Base-by-base conservation (phyloP, 1,140 invertebrate genomes). In the Ladona fulva region DNA sequence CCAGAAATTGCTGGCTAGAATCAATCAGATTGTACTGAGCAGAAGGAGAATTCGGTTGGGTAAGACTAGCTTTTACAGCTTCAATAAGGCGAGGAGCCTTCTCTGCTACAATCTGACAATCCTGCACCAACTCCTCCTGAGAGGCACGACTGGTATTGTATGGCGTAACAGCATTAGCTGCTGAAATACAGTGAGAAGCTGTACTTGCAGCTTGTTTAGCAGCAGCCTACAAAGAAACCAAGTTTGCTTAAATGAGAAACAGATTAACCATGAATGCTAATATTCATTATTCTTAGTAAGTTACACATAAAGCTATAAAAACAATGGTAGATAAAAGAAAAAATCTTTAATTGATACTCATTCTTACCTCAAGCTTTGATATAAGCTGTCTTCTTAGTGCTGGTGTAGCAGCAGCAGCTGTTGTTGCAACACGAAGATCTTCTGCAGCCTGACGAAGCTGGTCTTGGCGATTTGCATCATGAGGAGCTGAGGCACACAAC, bases 121-220 rank as follows among this genome's bases (percentile, higher is more conserved):
- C 92, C 74, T 89, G 86, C n/a, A 91, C 85, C 0, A 98, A 85
- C 73, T 93, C 90, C 80, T 94, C 92, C 82, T 94, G 89, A 3
- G 88, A 91, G 74, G 85, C 85, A 78, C 83, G 82, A 80, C 91
- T 95, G 24, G 88, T 90, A 86, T 93, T 95, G 84, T 94, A 89
- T 22, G 88, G 87, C 0, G 87, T 87, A 0, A 90, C 91, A 78
- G 91, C 94, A 79, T 97, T 95, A 0, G 93, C 91, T 0, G 94
- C 92, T 25, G 93, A 91, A 74, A 98, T 93, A 78, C 96, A 93
- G 83, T 98, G 97, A 0, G 95, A 97, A 0, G 95, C 95, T 66
- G 93, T 92, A 0, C 94, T 90, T 0, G 95, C 93, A 0, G 95
- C 95, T 81, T 95, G 92, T 82, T 95, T 94, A 0, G 96, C 95